Percentiles rank a stretch among this genome's conserved stretches.
These are phyloP conservation scores for Zaprionus inermis DNA, from an alignment of 1,140 invertebrate species.

Conservation along the genomic window DNA sequence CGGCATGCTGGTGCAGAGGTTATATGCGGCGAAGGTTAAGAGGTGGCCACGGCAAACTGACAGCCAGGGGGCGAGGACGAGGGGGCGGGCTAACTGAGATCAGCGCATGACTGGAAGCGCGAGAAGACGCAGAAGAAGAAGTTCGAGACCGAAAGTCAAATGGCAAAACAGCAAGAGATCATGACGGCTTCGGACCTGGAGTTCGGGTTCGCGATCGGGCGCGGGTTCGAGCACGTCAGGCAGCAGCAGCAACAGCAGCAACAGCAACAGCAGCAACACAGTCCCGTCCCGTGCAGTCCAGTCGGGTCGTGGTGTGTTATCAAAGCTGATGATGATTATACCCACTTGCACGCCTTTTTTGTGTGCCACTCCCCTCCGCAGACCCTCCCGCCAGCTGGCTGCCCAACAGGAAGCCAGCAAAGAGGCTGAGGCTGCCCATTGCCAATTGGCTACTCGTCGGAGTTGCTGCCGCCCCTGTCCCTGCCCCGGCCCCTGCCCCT, in stretches of 20 bases:
- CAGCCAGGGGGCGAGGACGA: constrained; percentile 31
- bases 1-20: constrained; percentile 69
- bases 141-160: constrained; percentile 77
- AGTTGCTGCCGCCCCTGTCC: constrained; percentile 15
- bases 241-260: background rate
- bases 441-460: constrained; percentile 76
- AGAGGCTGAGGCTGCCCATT: constrained; percentile 36
- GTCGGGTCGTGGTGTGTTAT: constrained; percentile 77
- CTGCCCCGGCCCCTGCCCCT: background rate
- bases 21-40: constrained; percentile 78
- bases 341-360: constrained; percentile 82
- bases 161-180: constrained; percentile 73
- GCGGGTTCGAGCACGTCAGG: constrained; percentile 13
- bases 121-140: constrained; percentile 10
- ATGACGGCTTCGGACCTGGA: constrained; percentile 35
- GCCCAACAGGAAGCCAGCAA: constrained; percentile 41
- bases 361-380: constrained; percentile 5
- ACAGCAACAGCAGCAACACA: constrained; percentile 47
- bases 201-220: constrained; percentile 17
- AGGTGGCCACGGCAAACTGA: constrained; percentile 79
- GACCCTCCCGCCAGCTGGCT: background rate
- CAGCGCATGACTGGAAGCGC: constrained; percentile 75
- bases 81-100: constrained; percentile 5
- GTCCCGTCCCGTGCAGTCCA: background rate
- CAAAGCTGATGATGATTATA: constrained; percentile 83